phyloP scores from a whole-genome alignment of 2,797 vertebrate genomes.

The Cephalopachus bancanus region DNA sequence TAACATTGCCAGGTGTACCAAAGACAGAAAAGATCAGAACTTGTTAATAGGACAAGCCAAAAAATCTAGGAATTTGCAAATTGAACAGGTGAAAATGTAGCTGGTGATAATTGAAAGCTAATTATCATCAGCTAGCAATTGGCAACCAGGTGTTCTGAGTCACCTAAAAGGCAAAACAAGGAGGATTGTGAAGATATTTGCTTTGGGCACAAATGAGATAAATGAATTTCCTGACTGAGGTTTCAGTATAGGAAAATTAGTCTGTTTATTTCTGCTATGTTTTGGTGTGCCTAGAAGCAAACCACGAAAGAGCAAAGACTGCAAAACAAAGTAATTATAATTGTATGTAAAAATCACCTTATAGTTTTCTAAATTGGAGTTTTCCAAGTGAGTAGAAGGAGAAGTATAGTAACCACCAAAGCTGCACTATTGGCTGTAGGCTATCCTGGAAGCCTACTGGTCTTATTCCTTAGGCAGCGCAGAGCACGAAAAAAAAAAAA shows the following conservation, averaged over 20 bases:
- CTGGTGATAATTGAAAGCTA: conserved; percentile 79
- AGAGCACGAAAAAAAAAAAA: not conserved
- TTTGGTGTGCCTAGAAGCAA: conserved; percentile 22
- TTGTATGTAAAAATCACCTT: conserved; percentile 10
- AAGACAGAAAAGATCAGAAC: conserved; percentile 69
- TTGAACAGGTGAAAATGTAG: conserved; percentile 74
- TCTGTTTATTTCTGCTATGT: conserved; percentile 39
- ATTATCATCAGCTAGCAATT: conserved; percentile 68
- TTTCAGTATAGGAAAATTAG: conserved; percentile 54
- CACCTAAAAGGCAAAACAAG: conserved; percentile 50
- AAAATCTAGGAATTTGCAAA: conserved; percentile 73
- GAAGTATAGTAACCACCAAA: conserved; percentile 23
- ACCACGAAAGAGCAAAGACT: not conserved
- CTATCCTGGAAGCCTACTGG: not conserved
- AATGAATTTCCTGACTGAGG: conserved; percentile 67
- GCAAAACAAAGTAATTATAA: conserved; percentile 49
- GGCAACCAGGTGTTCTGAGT: conserved; percentile 70
- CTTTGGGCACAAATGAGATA: conserved; percentile 68
- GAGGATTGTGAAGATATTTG: conserved; percentile 42
- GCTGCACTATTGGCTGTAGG: not conserved
- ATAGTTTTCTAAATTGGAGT: conserved; percentile 51
- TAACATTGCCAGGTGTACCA: conserved; percentile 63
- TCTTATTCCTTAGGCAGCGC: not conserved
- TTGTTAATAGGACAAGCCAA: conserved; percentile 67
- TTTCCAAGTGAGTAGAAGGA: conserved; percentile 53